A percentile compares a stretch with the other conserved stretches of the same genome.
phyloP scores from a whole-genome alignment of 2,888 invertebrate genomes.

The Zeuzera pyrina region DNA sequence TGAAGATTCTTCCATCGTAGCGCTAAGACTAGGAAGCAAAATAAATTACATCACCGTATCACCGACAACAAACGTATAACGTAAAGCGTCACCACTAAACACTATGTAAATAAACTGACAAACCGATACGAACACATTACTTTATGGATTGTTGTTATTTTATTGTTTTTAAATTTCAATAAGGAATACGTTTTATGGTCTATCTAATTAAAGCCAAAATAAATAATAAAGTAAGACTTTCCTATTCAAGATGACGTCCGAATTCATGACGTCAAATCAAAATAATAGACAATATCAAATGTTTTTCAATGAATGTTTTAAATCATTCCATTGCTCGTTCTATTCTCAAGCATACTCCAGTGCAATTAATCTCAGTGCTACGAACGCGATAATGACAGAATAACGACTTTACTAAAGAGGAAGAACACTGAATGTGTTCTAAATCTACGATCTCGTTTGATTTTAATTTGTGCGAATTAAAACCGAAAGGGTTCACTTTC shows the following conservation, averaged over 20 bases:
- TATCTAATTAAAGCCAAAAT: slow-evolving; percentile 32
- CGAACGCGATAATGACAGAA: no score
- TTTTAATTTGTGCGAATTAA: no score
- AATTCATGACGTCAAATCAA: slow-evolving; percentile 60
- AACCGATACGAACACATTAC: slow-evolving; percentile 22
- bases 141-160: slow-evolving; percentile 26
- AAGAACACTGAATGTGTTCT: no score
- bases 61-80: slow-evolving; percentile 67
- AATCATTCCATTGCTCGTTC: neutral
- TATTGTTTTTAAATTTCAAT: slow-evolving; percentile 12
- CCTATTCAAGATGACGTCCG: slow-evolving; percentile 67
- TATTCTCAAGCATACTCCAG: no score
- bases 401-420: no score
- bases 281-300: slow-evolving; percentile 45
- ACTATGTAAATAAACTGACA: slow-evolving; percentile 11
- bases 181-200: no score
- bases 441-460: no score
- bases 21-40: slow-evolving; percentile 57
- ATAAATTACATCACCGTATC: slow-evolving; percentile 74
- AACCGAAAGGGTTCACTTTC: no score
- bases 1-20: slow-evolving; percentile 70
- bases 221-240: slow-evolving; percentile 53
- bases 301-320: neutral
- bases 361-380: no score
- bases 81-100: slow-evolving; percentile 58